phyloP scores from a whole-genome alignment of 2,888 invertebrate genomes.

The Drepana falcataria region DNA sequence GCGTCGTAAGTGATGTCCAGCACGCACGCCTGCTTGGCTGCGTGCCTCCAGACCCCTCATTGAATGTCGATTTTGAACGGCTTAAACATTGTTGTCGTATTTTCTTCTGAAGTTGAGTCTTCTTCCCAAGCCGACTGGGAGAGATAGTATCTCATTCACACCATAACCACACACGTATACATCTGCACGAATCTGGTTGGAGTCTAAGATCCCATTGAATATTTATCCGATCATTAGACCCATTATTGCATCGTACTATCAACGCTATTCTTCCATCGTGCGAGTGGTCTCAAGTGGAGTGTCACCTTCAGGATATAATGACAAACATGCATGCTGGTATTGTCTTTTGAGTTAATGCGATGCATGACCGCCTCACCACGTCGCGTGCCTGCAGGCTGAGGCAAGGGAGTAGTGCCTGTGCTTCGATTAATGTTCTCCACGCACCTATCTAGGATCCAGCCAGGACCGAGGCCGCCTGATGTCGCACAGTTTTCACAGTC shows the following conservation, averaged over 20 bases:
- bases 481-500: neutral
- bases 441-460: neutral
- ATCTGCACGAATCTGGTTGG: constrained; percentile 64
- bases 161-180: constrained; percentile 46
- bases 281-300: constrained; percentile 34
- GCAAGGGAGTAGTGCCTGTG: constrained; percentile 30
- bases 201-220: constrained; percentile 39
- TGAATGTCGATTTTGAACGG: constrained; percentile 60
- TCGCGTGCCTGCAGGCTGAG: constrained; percentile 28
- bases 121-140: constrained; percentile 63
- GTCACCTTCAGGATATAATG: constrained; percentile 33
- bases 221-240: constrained; percentile 50
- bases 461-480: neutral
- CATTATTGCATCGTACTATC: constrained; percentile 49
- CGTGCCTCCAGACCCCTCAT: constrained; percentile 49
- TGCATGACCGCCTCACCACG: constrained; percentile 51
- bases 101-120: constrained; percentile 56
- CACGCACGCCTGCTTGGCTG: constrained; percentile 51
- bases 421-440: constrained; percentile 6
- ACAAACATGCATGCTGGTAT: constrained; percentile 53
- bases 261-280: constrained; percentile 45
- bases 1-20: constrained; percentile 80
- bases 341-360: constrained; percentile 38
- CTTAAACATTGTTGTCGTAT: constrained; percentile 63
- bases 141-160: constrained; percentile 57